Percentiles rank a stretch among this genome's conserved stretches.
Evolutionary conservation across 2,113 vertebrate species (phyloP).

Genomic region (Nannobrachium achirus): DNA sequence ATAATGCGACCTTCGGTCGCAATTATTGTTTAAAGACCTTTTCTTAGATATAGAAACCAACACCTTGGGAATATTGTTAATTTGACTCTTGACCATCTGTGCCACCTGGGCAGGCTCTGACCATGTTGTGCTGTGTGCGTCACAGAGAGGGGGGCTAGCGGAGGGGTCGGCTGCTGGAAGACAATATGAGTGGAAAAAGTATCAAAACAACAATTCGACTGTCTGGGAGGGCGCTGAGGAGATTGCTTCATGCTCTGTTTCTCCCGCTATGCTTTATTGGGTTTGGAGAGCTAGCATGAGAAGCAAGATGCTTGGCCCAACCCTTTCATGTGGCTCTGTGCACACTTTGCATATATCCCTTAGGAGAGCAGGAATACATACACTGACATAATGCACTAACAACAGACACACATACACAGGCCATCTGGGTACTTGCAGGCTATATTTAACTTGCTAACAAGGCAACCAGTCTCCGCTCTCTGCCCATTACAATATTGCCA

Average conservation of each 20-base stretch:
- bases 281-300: background rate
- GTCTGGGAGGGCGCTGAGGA: conserved; percentile 25
- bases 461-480: background rate
- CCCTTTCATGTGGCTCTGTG: background rate
- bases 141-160: background rate
- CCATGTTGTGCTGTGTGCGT: too few relatives aligned
- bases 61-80: too few relatives aligned
- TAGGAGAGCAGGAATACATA: background rate
- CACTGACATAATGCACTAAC: background rate
- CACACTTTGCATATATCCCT: background rate
- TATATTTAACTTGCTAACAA: background rate
- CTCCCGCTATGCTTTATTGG: conserved; percentile 6
- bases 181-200: conserved; percentile 8
- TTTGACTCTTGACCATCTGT: too few relatives aligned
- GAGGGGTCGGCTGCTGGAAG: background rate
- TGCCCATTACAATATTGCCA: background rate
- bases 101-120: too few relatives aligned
- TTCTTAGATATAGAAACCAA: too few relatives aligned
- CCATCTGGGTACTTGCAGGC: too few relatives aligned
- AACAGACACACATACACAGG: background rate
- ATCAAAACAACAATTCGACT: conserved; percentile 19
- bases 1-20: too few relatives aligned
- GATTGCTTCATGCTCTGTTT: conserved; percentile 61
- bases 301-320: background rate
- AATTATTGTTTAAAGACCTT: too few relatives aligned